phyloP scores from a whole-genome alignment of 2,113 vertebrate species.

The Catharus fuscescens region DNA sequence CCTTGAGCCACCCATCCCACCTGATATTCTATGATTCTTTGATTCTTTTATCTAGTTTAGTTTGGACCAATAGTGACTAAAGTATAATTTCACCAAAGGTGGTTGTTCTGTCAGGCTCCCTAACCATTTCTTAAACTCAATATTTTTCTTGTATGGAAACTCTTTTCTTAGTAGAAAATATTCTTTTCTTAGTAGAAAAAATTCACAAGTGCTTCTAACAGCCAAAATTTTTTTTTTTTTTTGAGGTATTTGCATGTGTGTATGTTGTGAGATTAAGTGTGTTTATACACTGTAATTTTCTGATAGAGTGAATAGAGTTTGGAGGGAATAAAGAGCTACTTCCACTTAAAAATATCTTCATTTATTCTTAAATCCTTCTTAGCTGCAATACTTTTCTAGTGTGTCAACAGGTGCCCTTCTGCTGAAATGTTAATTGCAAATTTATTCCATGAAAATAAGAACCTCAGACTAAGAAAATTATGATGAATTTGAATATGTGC shows the following conservation, averaged over 20 bases:
- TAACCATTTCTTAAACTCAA: slow-evolving; percentile 13
- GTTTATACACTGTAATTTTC: neutral
- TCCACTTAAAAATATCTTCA: slow-evolving; percentile 30
- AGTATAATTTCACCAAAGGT: neutral
- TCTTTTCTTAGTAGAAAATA: neutral
- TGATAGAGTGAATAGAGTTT: neutral
- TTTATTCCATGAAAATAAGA: slow-evolving; percentile 38
- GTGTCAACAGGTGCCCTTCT: slow-evolving; percentile 10
- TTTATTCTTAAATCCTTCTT: slow-evolving; percentile 43
- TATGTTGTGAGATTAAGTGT: neutral
- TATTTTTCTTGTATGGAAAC: neutral
- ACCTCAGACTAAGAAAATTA: slow-evolving; percentile 22
- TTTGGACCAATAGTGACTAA: neutral
- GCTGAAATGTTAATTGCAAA: slow-evolving; percentile 49
- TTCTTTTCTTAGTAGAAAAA: neutral
- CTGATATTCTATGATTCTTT: neutral
- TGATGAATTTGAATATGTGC: slow-evolving; percentile 31
- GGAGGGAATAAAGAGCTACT: neutral
- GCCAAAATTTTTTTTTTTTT: neutral
- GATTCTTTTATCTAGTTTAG: neutral
- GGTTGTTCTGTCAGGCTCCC: neutral
- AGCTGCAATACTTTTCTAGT: neutral
- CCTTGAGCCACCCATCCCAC: neutral
- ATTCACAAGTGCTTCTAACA: neutral
- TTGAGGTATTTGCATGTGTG: accelerated